Conservation (phyloP, 2,888 invertebrate genomes). For the Holacanthella duospinosa region DNA sequence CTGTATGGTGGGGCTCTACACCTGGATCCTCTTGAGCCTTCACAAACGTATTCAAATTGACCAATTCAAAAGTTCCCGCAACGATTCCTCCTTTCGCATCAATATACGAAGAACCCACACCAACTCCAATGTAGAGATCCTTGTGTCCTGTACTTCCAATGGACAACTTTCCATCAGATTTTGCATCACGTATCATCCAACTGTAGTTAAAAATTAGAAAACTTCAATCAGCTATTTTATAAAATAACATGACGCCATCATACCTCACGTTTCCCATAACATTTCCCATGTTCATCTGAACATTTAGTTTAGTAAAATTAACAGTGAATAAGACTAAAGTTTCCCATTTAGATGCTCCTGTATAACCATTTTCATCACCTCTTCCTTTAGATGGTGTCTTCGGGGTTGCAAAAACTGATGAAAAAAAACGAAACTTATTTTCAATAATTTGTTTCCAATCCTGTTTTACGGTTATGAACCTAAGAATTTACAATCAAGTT, state of each 20-base stretch:
- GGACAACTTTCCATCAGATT: constrained; percentile 79
- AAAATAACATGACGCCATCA: constrained; percentile 24
- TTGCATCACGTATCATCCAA: constrained; percentile 86
- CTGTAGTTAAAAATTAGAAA: constrained; percentile 43
- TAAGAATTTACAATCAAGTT: constrained; percentile 21
- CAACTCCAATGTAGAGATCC: constrained; percentile 79
- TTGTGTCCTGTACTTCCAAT: constrained; percentile 91
- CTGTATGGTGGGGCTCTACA: constrained; percentile 76
- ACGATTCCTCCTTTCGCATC: constrained; percentile 97
- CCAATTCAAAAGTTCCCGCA: constrained; percentile 85
- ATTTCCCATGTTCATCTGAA: constrained; percentile 99
- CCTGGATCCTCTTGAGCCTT: constrained; percentile 83
- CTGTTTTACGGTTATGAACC: too few relatives aligned
- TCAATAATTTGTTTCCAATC: background rate
- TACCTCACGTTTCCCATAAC: constrained; percentile 95
- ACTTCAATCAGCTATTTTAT: background rate
- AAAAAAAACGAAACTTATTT: background rate
- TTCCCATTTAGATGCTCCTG: constrained; percentile 71
- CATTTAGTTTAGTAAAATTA: constrained; percentile 88
- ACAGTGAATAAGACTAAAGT: constrained; percentile 90
- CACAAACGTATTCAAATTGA: constrained; percentile 76
- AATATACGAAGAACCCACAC: constrained; percentile 76
- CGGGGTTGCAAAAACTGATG: constrained; percentile 13
- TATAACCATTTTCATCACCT: constrained; percentile 45
- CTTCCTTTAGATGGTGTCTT: constrained; percentile 16